phyloP scores from a whole-genome alignment of 2,797 vertebrate species.

The Alosa sapidissima region DNA sequence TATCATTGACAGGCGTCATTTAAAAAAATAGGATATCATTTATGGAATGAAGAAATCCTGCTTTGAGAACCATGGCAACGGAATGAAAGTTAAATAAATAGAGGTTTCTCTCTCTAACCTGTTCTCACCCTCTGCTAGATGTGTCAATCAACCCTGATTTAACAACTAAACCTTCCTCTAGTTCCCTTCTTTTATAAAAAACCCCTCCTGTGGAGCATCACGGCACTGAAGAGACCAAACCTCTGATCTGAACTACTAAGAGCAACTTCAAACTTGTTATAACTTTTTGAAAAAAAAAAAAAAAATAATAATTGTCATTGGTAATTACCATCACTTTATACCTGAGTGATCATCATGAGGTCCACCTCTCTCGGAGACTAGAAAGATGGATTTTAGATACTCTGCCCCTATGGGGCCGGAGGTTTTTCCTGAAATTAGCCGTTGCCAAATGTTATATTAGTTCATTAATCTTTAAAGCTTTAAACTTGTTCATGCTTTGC shows the following conservation, averaged over 20 bases:
- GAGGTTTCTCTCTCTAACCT: too few relatives aligned
- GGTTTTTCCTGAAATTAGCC: not conserved
- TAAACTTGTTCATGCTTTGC: not conserved
- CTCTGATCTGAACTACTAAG: not conserved
- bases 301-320: too few relatives aligned
- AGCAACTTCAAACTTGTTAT: not conserved
- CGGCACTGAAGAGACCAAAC: too few relatives aligned
- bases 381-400: constrained; percentile 1
- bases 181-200: too few relatives aligned
- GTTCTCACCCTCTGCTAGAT: too few relatives aligned
- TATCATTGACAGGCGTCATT: too few relatives aligned
- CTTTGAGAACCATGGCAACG: too few relatives aligned
- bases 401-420: not conserved
- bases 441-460: not conserved
- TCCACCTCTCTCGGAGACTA: not conserved
- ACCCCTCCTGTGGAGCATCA: too few relatives aligned
- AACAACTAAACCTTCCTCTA: too few relatives aligned
- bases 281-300: not conserved
- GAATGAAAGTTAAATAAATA: too few relatives aligned
- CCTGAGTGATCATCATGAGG: not conserved
- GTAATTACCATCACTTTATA: not conserved
- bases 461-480: constrained; percentile 1
- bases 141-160: too few relatives aligned
- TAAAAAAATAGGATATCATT: not conserved
- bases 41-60: not conserved